These are phyloP conservation scores for Drosophila flavopinicola DNA, from an alignment of 2,888 invertebrate species.

Conservation along the genomic window DNA sequence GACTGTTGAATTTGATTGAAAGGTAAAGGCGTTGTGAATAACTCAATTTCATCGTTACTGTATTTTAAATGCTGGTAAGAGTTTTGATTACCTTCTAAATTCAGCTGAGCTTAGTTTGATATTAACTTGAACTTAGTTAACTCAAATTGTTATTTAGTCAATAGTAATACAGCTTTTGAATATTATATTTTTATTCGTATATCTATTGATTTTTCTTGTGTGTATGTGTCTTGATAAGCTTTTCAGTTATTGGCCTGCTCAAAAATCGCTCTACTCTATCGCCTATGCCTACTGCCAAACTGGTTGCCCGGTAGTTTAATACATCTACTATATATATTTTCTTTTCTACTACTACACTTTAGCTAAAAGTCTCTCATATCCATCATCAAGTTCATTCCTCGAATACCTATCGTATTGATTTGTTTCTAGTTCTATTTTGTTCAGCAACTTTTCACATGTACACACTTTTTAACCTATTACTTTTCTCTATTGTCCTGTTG, in stretches of 20 bases:
- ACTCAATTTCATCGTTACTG: too few relatives aligned
- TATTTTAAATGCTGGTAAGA: slow-evolving; percentile 37
- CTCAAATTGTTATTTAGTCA: not conserved
- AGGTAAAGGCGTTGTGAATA: too few relatives aligned
- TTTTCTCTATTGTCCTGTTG: slow-evolving; percentile 63
- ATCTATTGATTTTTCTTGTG: slow-evolving; percentile 1
- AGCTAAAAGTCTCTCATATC: slow-evolving; percentile 35
- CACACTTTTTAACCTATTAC: slow-evolving; percentile 59
- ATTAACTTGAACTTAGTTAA: slow-evolving; percentile 12
- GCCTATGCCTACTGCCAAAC: slow-evolving; percentile 48
- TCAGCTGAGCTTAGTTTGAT: slow-evolving; percentile 17
- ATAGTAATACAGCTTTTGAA: slow-evolving; percentile 4
- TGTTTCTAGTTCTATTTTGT: slow-evolving; percentile 1
- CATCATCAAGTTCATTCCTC: slow-evolving; percentile 25
- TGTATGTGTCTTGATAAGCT: slow-evolving; percentile 30
- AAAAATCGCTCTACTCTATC: slow-evolving; percentile 40
- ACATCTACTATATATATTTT: slow-evolving; percentile 13
- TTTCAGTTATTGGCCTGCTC: slow-evolving; percentile 38
- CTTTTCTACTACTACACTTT: slow-evolving; percentile 25
- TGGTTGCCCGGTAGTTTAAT: slow-evolving; percentile 47
- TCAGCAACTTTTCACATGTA: not conserved
- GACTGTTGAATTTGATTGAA: slow-evolving; percentile 7
- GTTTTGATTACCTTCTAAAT: slow-evolving; percentile 14
- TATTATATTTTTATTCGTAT: slow-evolving; percentile 14
- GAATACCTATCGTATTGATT: slow-evolving; percentile 19